These are phyloP conservation scores for Achatina immaculata DNA, from an alignment of 1,140 invertebrate genomes.

Conservation along the genomic window DNA sequence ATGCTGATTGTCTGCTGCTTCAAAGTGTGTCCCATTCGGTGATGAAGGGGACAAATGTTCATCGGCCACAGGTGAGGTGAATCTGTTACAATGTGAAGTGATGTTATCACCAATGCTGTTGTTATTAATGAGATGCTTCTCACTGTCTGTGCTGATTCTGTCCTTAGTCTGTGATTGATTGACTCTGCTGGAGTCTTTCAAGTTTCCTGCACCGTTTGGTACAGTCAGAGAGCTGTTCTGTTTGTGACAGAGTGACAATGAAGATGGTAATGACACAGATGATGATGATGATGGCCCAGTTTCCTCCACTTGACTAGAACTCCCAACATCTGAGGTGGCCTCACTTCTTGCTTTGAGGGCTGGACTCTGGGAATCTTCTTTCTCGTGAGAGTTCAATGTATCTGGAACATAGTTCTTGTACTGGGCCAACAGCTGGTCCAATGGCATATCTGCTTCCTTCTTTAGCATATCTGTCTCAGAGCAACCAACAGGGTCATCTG, in stretches of 20 bases:
- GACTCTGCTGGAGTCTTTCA: not conserved
- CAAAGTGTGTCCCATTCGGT: not conserved
- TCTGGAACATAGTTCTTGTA: constrained; percentile 68
- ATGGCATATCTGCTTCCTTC: constrained; percentile 87
- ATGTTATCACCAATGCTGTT: constrained; percentile 16
- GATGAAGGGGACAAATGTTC: not conserved
- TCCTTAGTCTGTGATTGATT: not conserved
- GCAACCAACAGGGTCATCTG: constrained; percentile 43
- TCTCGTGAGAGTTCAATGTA: constrained; percentile 32
- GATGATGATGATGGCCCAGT: constrained; percentile 14
- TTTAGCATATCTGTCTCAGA: constrained; percentile 76
- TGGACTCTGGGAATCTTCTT: constrained; percentile 58
- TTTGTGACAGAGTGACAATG: not conserved
- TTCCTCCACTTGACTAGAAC: not conserved
- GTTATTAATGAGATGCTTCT: not conserved
- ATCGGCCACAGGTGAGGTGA: not conserved
- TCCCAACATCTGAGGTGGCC: constrained; percentile 22
- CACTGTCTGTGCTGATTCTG: not conserved
- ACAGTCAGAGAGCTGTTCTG: not conserved
- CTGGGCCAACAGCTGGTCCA: constrained; percentile 81
- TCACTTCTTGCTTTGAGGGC: constrained; percentile 52
- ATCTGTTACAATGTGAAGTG: not conserved
- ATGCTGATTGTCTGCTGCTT: not conserved
- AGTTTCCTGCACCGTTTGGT: not conserved
- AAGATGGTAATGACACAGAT: not conserved